These are phyloP conservation scores for Drosophila aldrichi DNA, from an alignment of 2,888 invertebrate species.

Conservation along the genomic window DNA sequence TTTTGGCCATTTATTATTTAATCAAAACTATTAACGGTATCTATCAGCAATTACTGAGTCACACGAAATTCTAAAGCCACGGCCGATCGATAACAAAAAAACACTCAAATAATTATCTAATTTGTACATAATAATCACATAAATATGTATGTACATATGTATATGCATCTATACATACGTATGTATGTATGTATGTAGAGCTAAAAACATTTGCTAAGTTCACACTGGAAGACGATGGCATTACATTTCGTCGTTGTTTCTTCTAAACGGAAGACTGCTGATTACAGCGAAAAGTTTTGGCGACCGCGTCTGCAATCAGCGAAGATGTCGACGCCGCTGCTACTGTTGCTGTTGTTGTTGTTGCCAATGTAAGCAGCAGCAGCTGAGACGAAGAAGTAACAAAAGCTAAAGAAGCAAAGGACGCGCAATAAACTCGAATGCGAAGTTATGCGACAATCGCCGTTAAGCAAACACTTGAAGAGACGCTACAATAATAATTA, in stretches of 20 bases:
- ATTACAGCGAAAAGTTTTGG: conserved; percentile 21
- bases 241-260: conserved; percentile 6
- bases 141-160: neutral
- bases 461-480: neutral
- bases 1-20: neutral
- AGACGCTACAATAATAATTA: neutral
- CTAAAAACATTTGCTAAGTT: neutral
- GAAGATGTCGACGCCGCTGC: conserved; percentile 9
- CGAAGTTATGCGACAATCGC: neutral
- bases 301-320: conserved; percentile 2
- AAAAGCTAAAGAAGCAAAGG: conserved; percentile 17
- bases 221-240: neutral
- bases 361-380: no score
- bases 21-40: conserved; percentile 17
- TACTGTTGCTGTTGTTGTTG: neutral
- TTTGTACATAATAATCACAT: conserved; percentile 6
- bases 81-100: conserved; percentile 14
- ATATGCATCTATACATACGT: neutral
- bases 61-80: neutral
- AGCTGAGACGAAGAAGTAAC: conserved; percentile 4
- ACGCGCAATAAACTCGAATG: conserved; percentile 14
- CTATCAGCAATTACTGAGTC: conserved; percentile 19
- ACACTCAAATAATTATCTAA: conserved; percentile 23
- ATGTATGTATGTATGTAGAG: neutral
- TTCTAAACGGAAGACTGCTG: conserved; percentile 16